Percentiles rank a stretch among this genome's conserved stretches.
Evolutionary conservation across 2,888 invertebrate species (phyloP).

Genomic region (Corbicula japonica): DNA sequence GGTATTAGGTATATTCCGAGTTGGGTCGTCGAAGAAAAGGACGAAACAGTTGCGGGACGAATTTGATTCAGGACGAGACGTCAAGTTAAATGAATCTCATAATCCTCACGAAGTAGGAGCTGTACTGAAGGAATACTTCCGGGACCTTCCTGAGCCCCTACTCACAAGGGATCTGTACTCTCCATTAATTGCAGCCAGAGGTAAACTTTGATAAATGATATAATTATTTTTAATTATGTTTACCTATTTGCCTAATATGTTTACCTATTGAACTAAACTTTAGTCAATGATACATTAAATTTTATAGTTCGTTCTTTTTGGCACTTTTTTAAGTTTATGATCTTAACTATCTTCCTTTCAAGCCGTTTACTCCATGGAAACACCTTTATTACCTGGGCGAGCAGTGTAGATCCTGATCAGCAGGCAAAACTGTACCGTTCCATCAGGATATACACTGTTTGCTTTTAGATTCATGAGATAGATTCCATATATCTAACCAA

Average conservation of each 20-base stretch:
- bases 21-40: constrained; percentile 96
- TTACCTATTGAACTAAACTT: background rate
- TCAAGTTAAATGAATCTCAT: constrained; percentile 91
- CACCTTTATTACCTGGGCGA: too few species aligned
- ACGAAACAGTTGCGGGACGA: constrained; percentile 97
- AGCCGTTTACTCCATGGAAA: too few species aligned
- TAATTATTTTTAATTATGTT: constrained; percentile 11
- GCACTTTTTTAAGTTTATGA: too few species aligned
- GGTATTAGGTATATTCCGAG: constrained; percentile 96
- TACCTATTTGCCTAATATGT: background rate
- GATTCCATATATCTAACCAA: too few species aligned
- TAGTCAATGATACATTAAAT: too few species aligned
- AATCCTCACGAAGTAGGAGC: constrained; percentile 98
- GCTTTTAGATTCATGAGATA: too few species aligned
- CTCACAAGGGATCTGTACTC: constrained; percentile 95
- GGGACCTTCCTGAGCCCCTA: constrained; percentile 96
- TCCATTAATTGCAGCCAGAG: constrained; percentile 96
- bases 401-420: too few species aligned
- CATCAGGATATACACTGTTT: too few species aligned
- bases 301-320: too few species aligned
- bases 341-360: too few species aligned
- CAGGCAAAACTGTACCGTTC: too few species aligned
- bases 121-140: constrained; percentile 96
- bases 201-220: constrained; percentile 88
- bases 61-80: constrained; percentile 91